Conservation (phyloP, 2,888 invertebrate species). For the Noctua fimbriata region DNA sequence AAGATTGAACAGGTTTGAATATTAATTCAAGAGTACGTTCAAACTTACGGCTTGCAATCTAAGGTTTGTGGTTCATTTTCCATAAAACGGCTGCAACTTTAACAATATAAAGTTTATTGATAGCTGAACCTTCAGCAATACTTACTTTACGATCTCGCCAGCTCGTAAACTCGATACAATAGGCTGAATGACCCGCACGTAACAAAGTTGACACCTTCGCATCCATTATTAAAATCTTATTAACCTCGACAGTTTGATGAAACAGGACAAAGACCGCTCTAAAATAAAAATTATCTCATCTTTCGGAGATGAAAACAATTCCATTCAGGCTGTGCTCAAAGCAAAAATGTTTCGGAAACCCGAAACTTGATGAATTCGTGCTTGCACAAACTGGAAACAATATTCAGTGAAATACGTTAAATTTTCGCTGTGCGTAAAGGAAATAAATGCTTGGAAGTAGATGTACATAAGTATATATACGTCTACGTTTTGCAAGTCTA, state of each 20-base stretch:
- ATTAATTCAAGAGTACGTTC: constrained; percentile 12
- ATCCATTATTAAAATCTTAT: constrained; percentile 82
- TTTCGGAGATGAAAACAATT: constrained; percentile 61
- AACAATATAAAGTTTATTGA: constrained; percentile 58
- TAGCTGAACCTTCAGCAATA: constrained; percentile 45
- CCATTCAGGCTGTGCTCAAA: constrained; percentile 45
- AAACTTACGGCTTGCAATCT: constrained; percentile 13
- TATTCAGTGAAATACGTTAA: constrained; percentile 39
- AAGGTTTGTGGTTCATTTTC: constrained; percentile 22
- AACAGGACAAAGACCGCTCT: constrained; percentile 64
- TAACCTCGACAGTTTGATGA: constrained; percentile 72
- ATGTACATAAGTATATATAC: constrained; percentile 29
- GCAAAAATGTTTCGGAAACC: constrained; percentile 47
- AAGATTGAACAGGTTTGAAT: constrained; percentile 8
- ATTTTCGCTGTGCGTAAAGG: constrained; percentile 48
- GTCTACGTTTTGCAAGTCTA: constrained; percentile 67
- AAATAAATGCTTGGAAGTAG: constrained; percentile 50
- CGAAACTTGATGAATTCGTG: constrained; percentile 55
- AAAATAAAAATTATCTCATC: constrained; percentile 67
- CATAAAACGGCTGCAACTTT: constrained; percentile 33
- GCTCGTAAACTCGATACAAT: constrained; percentile 59
- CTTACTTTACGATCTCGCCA: constrained; percentile 50
- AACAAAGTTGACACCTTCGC: constrained; percentile 71
- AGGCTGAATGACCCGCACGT: constrained; percentile 44
- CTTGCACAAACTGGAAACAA: constrained; percentile 47